phyloP scores from a whole-genome alignment of 2,888 invertebrate species.

The Hydriomena furcata region DNA sequence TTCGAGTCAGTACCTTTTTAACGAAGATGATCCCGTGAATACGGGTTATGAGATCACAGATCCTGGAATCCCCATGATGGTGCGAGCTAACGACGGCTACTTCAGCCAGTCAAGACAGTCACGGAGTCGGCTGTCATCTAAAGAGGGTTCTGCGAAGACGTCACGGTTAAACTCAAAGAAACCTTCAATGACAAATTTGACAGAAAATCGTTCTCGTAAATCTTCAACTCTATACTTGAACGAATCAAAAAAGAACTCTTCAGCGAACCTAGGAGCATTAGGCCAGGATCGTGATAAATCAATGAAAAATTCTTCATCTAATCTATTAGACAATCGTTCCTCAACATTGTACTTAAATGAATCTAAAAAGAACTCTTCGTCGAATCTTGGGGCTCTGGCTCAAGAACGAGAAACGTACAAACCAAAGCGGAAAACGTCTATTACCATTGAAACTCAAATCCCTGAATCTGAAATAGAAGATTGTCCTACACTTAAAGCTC shows the following conservation, averaged over 20 bases:
- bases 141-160: slow-evolving; percentile 66
- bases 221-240: slow-evolving; percentile 74
- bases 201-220: slow-evolving; percentile 72
- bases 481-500: slow-evolving; percentile 76
- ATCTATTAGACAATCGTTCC: slow-evolving; percentile 48
- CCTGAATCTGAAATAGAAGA: slow-evolving; percentile 80
- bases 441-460: slow-evolving; percentile 64
- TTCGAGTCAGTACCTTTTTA: slow-evolving; percentile 86
- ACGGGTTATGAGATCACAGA: slow-evolving; percentile 86
- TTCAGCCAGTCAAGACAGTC: slow-evolving; percentile 80
- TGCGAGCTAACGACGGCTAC: slow-evolving; percentile 85
- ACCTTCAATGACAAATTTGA: slow-evolving; percentile 74
- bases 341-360: slow-evolving; percentile 50
- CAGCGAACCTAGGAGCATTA: slow-evolving; percentile 64
- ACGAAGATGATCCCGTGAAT: slow-evolving; percentile 85
- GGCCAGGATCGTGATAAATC: slow-evolving; percentile 59
- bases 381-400: slow-evolving; percentile 63
- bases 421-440: slow-evolving; percentile 70
- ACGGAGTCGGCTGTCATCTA: slow-evolving; percentile 65
- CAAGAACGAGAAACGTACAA: slow-evolving; percentile 66
- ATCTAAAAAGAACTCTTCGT: slow-evolving; percentile 76
- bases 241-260: slow-evolving; percentile 78
- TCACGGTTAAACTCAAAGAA: slow-evolving; percentile 77
- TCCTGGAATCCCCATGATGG: slow-evolving; percentile 87
- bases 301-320: slow-evolving; percentile 65